Conservation (phyloP, 2,113 vertebrate genomes). For the Perccottus glenii region DNA sequence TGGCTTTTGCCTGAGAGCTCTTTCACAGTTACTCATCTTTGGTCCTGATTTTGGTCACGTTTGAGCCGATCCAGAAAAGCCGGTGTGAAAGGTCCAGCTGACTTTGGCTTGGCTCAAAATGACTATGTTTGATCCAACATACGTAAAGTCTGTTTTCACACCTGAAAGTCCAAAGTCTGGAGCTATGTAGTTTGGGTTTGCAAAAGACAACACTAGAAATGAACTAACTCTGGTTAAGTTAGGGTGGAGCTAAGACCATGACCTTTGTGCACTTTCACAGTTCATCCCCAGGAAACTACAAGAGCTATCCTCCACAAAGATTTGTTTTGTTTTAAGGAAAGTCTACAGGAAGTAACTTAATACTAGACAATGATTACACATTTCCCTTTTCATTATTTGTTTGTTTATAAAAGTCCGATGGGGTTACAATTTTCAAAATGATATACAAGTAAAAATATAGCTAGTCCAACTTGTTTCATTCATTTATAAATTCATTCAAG, state of each 20-base stretch:
- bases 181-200: not conserved
- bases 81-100: not conserved
- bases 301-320: not conserved
- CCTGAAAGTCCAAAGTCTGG: slow-evolving; percentile 1
- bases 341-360: not conserved
- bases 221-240: not conserved
- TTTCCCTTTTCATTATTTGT: no score
- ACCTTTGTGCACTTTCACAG: not conserved
- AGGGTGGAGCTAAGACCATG: not conserved
- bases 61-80: not conserved
- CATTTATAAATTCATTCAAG: no score
- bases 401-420: no score
- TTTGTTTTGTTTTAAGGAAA: not conserved
- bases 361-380: no score
- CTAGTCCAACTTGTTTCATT: no score
- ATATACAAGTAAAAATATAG: no score
- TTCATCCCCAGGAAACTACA: not conserved
- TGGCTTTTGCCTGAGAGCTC: not conserved
- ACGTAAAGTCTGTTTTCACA: slow-evolving; percentile 9
- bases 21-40: not conserved
- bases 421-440: no score
- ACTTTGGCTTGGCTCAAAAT: slow-evolving; percentile 1
- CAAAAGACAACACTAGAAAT: not conserved
- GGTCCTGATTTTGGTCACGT: not conserved
- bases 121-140: not conserved